Evolutionary conservation across 2,113 vertebrate species (phyloP).

Genomic region (Symphodus melops): DNA sequence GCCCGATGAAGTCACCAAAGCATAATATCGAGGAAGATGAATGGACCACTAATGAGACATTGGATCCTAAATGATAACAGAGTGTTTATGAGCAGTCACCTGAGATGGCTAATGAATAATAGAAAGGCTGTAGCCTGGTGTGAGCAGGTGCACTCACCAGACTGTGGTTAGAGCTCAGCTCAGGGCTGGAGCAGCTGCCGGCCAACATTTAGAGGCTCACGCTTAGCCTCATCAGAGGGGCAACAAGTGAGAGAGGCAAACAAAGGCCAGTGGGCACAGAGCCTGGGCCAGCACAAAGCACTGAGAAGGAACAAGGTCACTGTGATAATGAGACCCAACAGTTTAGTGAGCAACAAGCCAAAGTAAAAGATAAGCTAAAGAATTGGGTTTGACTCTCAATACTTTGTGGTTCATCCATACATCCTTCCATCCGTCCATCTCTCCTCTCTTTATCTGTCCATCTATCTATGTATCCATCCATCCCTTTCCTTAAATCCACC

Average conservation of each 20-base stretch:
- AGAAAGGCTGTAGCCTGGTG: conserved; percentile 43
- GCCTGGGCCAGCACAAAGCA: conserved; percentile 22
- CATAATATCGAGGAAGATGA: conserved; percentile 67
- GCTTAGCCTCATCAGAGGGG: conserved; percentile 3
- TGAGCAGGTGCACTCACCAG: conserved; percentile 39
- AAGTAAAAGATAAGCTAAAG: neutral
- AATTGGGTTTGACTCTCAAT: neutral
- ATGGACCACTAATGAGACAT: conserved; percentile 76
- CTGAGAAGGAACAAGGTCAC: conserved; percentile 31
- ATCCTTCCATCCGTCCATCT: neutral
- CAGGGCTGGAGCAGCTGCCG: conserved; percentile 8
- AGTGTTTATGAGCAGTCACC: conserved; percentile 75
- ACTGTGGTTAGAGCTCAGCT: conserved; percentile 42
- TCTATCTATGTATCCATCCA: too few relatives aligned
- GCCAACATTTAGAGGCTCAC: conserved; percentile 30
- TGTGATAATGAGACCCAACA: conserved; percentile 44
- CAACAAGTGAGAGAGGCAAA: conserved; percentile 52
- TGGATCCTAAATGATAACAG: conserved; percentile 79
- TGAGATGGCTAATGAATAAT: conserved; percentile 77
- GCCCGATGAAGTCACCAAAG: conserved; percentile 40
- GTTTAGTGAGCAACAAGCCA: conserved; percentile 6
- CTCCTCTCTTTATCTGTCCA: too few relatives aligned
- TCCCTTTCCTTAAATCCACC: neutral
- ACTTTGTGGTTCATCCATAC: neutral
- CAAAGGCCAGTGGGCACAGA: conserved; percentile 46